phyloP scores from a whole-genome alignment of 2,113 vertebrate genomes.

The Corydoras maculifer region DNA sequence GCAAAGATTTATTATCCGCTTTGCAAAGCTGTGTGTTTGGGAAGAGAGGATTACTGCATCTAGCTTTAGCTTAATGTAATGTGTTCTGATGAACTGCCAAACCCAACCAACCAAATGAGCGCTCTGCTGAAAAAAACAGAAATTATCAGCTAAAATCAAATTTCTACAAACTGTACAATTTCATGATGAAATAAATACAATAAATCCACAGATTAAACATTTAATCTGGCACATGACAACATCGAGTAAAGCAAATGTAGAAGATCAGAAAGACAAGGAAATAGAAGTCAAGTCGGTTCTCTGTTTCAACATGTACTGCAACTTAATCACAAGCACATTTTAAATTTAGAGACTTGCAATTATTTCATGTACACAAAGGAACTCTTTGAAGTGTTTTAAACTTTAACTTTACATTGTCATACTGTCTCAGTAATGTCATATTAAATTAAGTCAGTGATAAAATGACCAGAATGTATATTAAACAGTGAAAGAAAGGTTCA shows the following conservation, averaged over 20 bases:
- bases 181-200: neutral
- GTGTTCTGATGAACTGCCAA: slow-evolving; percentile 11
- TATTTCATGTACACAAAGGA: too few relatives aligned
- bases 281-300: neutral
- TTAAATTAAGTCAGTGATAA: too few relatives aligned
- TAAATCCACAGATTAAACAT: neutral
- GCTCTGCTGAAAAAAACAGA: neutral
- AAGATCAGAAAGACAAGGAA: neutral
- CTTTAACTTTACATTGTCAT: too few relatives aligned
- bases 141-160: slow-evolving; percentile 14
- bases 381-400: too few relatives aligned
- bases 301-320: too few relatives aligned
- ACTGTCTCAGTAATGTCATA: too few relatives aligned
- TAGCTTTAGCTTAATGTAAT: slow-evolving; percentile 6
- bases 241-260: neutral
- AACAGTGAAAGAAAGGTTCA: too few relatives aligned
- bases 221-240: slow-evolving; percentile 6
- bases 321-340: too few relatives aligned
- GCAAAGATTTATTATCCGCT: neutral
- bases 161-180: slow-evolving; percentile 9
- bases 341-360: too few relatives aligned
- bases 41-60: slow-evolving; percentile 17
- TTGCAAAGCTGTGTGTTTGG: slow-evolving; percentile 42
- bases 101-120: slow-evolving; percentile 13
- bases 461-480: too few relatives aligned